These are phyloP conservation scores for Cephonodes hylas DNA, from an alignment of 2,888 invertebrate genomes.

Conservation along the genomic window DNA sequence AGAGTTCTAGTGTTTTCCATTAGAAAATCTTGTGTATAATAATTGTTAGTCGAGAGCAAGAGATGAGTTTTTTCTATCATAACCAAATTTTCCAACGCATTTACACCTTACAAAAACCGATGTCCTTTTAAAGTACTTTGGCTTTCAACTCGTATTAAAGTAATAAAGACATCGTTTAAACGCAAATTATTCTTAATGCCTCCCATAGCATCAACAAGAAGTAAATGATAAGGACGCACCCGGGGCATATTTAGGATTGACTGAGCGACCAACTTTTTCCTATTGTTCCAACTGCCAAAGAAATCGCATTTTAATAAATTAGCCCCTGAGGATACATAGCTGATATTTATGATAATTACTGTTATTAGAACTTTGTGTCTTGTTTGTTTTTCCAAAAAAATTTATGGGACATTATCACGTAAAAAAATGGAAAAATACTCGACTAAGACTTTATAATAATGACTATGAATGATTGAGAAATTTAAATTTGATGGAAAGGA, in stretches of 20 bases:
- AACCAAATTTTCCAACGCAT: too few relatives aligned
- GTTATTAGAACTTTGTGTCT: background rate
- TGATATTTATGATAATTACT: background rate
- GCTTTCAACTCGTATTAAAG: too few relatives aligned
- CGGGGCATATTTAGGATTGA: background rate
- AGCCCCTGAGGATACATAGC: background rate
- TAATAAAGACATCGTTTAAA: too few relatives aligned
- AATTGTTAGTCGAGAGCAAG: too few relatives aligned
- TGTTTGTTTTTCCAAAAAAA: background rate
- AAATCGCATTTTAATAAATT: conserved; percentile 7
- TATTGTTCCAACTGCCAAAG: background rate
- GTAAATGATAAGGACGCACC: background rate
- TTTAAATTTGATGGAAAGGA: too few relatives aligned
- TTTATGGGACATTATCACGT: background rate
- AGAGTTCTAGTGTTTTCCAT: too few relatives aligned
- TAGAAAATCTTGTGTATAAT: too few relatives aligned
- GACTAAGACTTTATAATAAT: too few relatives aligned
- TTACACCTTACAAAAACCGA: too few relatives aligned
- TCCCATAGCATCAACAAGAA: background rate
- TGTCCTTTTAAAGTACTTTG: too few relatives aligned
- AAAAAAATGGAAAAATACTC: background rate
- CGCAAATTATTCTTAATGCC: background rate
- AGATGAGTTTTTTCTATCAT: too few relatives aligned
- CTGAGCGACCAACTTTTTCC: background rate
- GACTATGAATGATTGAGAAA: too few relatives aligned